Evolutionary conservation across 2,888 invertebrate species (phyloP).

Genomic region (Bombyx huttoni): DNA sequence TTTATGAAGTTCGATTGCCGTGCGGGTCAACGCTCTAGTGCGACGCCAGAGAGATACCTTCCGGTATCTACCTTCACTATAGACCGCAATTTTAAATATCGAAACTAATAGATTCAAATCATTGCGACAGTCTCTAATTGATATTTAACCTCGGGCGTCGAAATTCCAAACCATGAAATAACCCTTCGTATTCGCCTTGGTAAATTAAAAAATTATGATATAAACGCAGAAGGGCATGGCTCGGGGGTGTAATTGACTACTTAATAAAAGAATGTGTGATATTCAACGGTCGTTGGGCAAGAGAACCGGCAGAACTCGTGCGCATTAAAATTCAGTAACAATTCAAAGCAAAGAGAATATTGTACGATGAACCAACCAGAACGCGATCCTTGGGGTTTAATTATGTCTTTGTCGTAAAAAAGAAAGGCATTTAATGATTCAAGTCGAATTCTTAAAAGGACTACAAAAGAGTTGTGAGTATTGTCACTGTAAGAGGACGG

Average conservation of each 20-base stretch:
- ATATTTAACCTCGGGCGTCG: background rate
- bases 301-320: background rate
- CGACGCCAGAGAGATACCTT: no score
- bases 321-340: slow-evolving; percentile 11
- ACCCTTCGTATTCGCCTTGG: no score
- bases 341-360: slow-evolving; percentile 33
- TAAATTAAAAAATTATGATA: no score
- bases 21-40: no score
- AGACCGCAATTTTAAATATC: no score
- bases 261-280: background rate
- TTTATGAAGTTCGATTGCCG: no score
- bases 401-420: slow-evolving; percentile 48
- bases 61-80: no score
- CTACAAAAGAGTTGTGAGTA: background rate
- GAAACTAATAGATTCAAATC: no score
- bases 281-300: background rate
- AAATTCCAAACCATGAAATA: background rate
- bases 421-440: slow-evolving; percentile 10
- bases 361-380: slow-evolving; percentile 26
- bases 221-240: no score
- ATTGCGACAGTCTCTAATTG: background rate
- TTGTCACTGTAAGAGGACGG: background rate
- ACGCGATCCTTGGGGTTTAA: slow-evolving; percentile 52
- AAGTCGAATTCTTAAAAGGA: background rate
- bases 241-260: no score